A percentile compares a stretch with the other conserved stretches of the same genome.
Evolutionary conservation across 2,113 vertebrate genomes (phyloP).

Genomic region (Nymphicus hollandicus): DNA sequence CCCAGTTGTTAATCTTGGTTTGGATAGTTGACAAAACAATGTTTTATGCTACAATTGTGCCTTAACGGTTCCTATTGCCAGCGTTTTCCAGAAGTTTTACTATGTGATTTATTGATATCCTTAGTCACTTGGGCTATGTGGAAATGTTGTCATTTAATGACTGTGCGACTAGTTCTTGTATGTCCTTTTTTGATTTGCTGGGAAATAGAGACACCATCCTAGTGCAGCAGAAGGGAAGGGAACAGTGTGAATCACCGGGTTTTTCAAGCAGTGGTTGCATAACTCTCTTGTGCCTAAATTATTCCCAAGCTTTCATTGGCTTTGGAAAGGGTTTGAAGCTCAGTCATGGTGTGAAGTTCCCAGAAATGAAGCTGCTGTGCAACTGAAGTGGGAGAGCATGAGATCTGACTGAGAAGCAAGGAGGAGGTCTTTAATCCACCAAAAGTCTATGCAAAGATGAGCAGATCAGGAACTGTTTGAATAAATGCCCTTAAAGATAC

Average conservation of each 20-base stretch:
- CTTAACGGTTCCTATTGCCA: accelerated
- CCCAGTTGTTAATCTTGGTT: neutral
- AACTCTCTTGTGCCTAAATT: neutral
- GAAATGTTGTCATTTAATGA: neutral
- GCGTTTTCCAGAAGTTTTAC: neutral
- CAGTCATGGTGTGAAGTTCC: neutral
- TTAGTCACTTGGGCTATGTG: neutral
- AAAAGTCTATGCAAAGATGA: neutral
- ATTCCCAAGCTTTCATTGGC: neutral
- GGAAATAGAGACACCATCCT: neutral
- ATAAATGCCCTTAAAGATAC: neutral
- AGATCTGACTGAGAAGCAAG: neutral
- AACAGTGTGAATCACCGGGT: neutral
- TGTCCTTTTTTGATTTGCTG: neutral
- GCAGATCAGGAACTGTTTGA: neutral
- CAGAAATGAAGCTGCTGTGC: neutral
- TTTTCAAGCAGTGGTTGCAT: neutral
- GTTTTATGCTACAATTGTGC: neutral
- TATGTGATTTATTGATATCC: neutral
- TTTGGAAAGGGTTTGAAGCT: neutral
- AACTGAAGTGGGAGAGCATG: neutral
- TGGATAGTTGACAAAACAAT: neutral
- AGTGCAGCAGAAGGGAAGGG: neutral
- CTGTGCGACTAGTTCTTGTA: neutral
- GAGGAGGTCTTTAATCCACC: neutral